Conservation (phyloP, 1,140 invertebrate genomes). For the Whitmania pigra region DNA sequence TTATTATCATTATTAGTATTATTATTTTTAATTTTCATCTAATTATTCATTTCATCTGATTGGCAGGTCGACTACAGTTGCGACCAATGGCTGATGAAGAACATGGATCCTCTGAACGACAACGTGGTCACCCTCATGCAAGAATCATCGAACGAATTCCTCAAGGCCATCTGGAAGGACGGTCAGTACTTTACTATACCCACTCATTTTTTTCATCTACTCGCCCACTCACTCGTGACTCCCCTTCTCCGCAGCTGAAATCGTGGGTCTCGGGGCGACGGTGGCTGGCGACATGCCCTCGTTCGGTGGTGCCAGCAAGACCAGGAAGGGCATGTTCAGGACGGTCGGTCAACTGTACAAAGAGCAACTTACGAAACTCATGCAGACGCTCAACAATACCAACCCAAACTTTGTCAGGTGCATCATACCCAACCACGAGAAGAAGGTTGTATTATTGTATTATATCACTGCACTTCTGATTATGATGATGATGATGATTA, state of each 20-base stretch:
- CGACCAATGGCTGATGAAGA: constrained; percentile 95
- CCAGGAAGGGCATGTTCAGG: constrained; percentile 60
- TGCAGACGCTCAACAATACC: constrained; percentile 90
- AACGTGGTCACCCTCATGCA: constrained; percentile 93
- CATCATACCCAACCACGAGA: constrained; percentile 99
- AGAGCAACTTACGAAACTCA: constrained; percentile 89
- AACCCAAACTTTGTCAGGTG: constrained; percentile 99
- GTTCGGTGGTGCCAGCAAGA: constrained; percentile 78
- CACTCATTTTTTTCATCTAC: background rate
- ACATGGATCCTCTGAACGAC: constrained; percentile 98
- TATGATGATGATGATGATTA: too few species aligned
- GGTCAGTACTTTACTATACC: constrained; percentile 42
- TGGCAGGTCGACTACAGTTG: constrained; percentile 79
- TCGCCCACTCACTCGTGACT: background rate
- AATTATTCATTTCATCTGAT: constrained; percentile 1
- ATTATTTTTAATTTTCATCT: background rate
- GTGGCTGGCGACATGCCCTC: constrained; percentile 74
- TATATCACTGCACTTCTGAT: background rate
- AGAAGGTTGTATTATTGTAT: constrained; percentile 53
- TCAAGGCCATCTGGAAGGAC: constrained; percentile 84
- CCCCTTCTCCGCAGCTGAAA: constrained; percentile 59
- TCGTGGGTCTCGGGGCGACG: constrained; percentile 91
- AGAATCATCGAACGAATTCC: constrained; percentile 84
- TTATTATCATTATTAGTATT: too few species aligned
- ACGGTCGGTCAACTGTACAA: constrained; percentile 98